Conservation (phyloP, 2,113 vertebrate genomes). For the Archocentrus centrarchus region DNA sequence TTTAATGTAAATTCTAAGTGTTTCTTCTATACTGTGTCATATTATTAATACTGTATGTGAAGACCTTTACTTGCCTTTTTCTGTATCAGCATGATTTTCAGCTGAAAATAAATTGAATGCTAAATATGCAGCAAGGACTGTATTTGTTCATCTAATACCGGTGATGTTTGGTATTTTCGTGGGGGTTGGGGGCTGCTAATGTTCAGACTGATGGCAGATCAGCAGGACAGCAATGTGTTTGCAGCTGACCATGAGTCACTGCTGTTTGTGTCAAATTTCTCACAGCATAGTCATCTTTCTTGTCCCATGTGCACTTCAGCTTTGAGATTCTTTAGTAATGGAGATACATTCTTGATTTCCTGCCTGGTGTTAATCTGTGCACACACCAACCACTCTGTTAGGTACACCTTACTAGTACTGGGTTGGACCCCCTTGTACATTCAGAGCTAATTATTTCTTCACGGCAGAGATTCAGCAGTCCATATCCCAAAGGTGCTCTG, state of each 20-base stretch:
- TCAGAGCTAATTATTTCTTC: background rate
- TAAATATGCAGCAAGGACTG: constrained; percentile 51
- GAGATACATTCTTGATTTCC: background rate
- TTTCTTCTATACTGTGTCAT: constrained; percentile 60
- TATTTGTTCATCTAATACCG: background rate
- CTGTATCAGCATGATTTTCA: constrained; percentile 75
- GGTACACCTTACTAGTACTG: background rate
- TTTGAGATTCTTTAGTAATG: background rate
- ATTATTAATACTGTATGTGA: constrained; percentile 66
- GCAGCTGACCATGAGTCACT: background rate
- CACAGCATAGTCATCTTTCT: background rate
- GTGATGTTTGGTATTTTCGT: background rate
- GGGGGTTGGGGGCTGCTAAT: no score
- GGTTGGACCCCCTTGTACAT: background rate
- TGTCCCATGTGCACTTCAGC: background rate
- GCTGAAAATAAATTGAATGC: constrained; percentile 67
- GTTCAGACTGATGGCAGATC: background rate
- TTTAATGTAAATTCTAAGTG: constrained; percentile 63
- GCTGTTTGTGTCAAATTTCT: background rate
- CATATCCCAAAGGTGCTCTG: background rate
- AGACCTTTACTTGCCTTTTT: constrained; percentile 51
- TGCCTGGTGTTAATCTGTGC: background rate
- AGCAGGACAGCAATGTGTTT: background rate
- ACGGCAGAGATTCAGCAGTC: no score
- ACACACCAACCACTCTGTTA: background rate